Evolutionary conservation across 2,113 vertebrate species (phyloP).

Genomic region (Bos javanicus): DNA sequence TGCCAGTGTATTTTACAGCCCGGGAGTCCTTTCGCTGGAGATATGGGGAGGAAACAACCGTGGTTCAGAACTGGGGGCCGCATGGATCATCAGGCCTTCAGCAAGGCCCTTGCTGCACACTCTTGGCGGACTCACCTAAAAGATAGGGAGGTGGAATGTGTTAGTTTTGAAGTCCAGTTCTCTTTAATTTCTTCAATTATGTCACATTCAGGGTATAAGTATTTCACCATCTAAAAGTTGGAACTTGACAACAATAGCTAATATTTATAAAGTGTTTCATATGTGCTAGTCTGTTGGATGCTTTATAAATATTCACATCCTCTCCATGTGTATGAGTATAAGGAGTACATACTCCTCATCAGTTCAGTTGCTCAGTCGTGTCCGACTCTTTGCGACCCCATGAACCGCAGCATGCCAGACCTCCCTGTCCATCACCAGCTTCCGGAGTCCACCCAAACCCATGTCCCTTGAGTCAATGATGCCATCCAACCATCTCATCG

Average conservation of each 20-base stretch:
- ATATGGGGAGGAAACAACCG: fast-evolving
- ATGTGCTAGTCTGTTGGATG: neutral
- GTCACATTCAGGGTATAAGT: neutral
- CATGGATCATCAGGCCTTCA: neutral
- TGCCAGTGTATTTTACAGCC: neutral
- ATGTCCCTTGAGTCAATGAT: no score
- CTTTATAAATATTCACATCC: neutral
- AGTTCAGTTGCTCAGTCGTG: neutral
- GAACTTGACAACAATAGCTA: neutral
- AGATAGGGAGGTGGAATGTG: neutral
- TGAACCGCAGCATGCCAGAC: neutral
- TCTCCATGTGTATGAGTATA: neutral
- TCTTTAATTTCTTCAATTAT: neutral
- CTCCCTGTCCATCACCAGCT: no score
- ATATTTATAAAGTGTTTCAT: no score
- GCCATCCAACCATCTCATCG: no score
- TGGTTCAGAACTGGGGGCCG: neutral
- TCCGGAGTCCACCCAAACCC: no score
- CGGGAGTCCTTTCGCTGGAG: fast-evolving
- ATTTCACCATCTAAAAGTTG: neutral
- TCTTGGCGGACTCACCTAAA: neutral
- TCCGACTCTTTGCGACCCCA: fast-evolving
- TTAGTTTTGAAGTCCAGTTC: neutral
- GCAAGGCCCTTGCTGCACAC: no score
- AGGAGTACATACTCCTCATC: neutral